phyloP scores from a whole-genome alignment of 2,888 invertebrate species.

The Adineta ricciae region DNA sequence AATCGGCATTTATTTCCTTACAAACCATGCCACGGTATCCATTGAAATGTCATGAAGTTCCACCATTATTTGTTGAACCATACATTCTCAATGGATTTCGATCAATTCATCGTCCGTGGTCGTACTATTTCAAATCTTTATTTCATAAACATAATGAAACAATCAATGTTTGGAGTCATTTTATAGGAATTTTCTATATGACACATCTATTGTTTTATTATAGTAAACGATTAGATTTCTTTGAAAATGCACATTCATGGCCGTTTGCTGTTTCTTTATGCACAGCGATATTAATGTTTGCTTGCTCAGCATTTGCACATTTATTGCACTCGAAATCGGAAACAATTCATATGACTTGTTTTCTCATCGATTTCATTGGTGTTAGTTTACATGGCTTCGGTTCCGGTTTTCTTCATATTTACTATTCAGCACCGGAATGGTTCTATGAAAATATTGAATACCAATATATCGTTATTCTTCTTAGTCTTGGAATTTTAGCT shows the following conservation, averaged over 20 bases:
- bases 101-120: slow-evolving; percentile 28
- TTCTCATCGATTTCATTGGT: slow-evolving; percentile 30
- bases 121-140: slow-evolving; percentile 29
- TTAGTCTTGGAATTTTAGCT: slow-evolving; percentile 9
- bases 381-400: slow-evolving; percentile 32
- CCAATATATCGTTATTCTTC: slow-evolving; percentile 18
- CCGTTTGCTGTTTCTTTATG: slow-evolving; percentile 24
- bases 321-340: slow-evolving; percentile 29
- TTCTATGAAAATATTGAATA: slow-evolving; percentile 25
- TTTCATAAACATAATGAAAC: slow-evolving; percentile 33
- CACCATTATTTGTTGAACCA: slow-evolving; percentile 29
- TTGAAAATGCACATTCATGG: slow-evolving; percentile 24
- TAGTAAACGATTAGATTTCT: background rate
- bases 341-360: slow-evolving; percentile 32
- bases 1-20: background rate
- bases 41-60: background rate
- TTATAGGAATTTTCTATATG: slow-evolving; percentile 30
- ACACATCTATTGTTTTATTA: background rate
- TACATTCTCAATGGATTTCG: slow-evolving; percentile 29
- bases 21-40: background rate
- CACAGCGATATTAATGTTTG: slow-evolving; percentile 31
- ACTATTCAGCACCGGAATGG: slow-evolving; percentile 25
- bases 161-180: slow-evolving; percentile 32
- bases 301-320: slow-evolving; percentile 27
- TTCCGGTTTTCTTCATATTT: slow-evolving; percentile 28